These are phyloP conservation scores for Eumerus sabulonum DNA, from an alignment of 2,888 invertebrate species.

Conservation along the genomic window DNA sequence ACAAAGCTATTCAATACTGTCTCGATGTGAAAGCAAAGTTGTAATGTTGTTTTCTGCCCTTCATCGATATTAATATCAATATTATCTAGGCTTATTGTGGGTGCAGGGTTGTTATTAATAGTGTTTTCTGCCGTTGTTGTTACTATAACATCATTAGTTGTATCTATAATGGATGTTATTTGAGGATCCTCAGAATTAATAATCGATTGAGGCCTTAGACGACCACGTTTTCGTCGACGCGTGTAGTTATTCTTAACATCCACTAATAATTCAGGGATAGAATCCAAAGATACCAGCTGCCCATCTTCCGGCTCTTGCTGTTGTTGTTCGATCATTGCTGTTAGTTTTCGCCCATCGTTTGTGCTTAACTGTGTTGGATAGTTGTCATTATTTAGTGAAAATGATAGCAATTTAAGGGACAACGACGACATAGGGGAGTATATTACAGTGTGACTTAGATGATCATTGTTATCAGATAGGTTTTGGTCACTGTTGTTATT, in stretches of 20 bases:
- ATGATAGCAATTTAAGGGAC: constrained; percentile 36
- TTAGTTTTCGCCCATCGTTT: constrained; percentile 3
- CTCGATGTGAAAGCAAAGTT: too few species aligned
- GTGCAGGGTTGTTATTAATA: constrained; percentile 47
- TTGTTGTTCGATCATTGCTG: constrained; percentile 27
- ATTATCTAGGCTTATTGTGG: constrained; percentile 64
- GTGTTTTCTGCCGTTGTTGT: constrained; percentile 15
- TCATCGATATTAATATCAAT: constrained; percentile 44
- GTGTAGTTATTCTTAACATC: constrained; percentile 73
- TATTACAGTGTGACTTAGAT: constrained; percentile 26
- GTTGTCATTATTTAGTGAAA: neutral
- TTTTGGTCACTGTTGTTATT: constrained; percentile 28
- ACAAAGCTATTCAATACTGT: constrained; percentile 28
- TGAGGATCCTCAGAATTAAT: constrained; percentile 19
- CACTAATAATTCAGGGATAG: constrained; percentile 15
- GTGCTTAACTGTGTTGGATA: constrained; percentile 8
- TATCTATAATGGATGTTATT: constrained; percentile 44
- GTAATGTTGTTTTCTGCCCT: constrained; percentile 1
- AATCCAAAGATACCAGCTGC: constrained; percentile 29
- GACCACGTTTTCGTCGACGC: constrained; percentile 77
- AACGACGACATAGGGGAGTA: constrained; percentile 26
- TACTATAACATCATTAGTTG: constrained; percentile 39
- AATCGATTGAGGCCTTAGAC: constrained; percentile 73
- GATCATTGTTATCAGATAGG: constrained; percentile 36
- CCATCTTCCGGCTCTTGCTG: constrained; percentile 6